Percentiles rank a stretch among this genome's conserved stretches.
phyloP scores from a whole-genome alignment of 2,888 invertebrate species.

The Sphaerophoria taeniata region DNA sequence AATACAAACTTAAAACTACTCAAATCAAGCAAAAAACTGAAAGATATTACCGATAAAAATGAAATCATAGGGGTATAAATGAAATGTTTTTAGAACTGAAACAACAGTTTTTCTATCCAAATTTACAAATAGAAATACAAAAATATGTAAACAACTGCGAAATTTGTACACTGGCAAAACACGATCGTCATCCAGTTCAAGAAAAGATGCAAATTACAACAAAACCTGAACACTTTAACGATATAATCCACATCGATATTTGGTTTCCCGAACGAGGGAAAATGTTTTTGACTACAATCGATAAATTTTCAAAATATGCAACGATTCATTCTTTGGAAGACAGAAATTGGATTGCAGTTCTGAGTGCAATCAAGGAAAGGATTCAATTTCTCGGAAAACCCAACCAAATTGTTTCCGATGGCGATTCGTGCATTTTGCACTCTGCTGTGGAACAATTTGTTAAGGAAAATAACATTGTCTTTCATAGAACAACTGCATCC shows the following conservation, averaged over 20 bases:
- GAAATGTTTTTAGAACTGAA: slow-evolving; percentile 31
- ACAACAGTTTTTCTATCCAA: slow-evolving; percentile 11
- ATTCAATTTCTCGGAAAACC: slow-evolving; percentile 3
- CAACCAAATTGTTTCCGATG: neutral
- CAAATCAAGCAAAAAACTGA: slow-evolving; percentile 31
- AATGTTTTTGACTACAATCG: too few species aligned
- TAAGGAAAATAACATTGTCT: neutral
- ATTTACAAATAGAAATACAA: slow-evolving; percentile 26
- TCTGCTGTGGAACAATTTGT: too few species aligned
- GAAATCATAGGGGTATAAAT: slow-evolving; percentile 62
- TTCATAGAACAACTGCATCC: neutral
- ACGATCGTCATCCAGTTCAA: slow-evolving; percentile 14
- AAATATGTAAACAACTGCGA: slow-evolving; percentile 32
- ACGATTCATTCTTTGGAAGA: slow-evolving; percentile 1
- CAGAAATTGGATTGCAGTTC: neutral
- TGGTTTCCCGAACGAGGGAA: too few species aligned
- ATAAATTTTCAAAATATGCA: neutral
- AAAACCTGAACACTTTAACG: slow-evolving; percentile 1
- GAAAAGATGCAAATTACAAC: neutral
- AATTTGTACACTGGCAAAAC: slow-evolving; percentile 23
- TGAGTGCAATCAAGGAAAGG: slow-evolving; percentile 11
- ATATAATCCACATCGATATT: neutral
- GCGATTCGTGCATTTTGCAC: neutral
- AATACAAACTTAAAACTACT: slow-evolving; percentile 32
- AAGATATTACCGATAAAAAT: slow-evolving; percentile 35